Conservation (phyloP, 2,797 vertebrate species). For the Synanceia verrucosa region DNA sequence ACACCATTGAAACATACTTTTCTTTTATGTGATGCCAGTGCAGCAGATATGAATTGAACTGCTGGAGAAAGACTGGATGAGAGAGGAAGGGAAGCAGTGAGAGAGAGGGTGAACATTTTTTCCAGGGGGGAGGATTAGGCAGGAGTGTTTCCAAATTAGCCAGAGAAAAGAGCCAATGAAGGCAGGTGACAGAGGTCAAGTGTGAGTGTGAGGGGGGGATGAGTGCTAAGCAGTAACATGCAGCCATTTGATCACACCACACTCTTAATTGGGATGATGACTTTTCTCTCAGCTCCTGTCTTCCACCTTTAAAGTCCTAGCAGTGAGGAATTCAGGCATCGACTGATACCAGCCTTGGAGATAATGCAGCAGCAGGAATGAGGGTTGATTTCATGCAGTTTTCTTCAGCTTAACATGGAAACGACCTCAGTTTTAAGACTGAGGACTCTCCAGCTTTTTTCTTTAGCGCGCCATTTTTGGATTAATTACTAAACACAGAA, state of each 20-base stretch:
- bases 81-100: constrained; percentile 20
- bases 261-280: constrained; percentile 49
- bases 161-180: constrained; percentile 56
- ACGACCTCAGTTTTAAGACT: background rate
- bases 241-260: constrained; percentile 62
- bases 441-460: background rate
- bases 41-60: constrained; percentile 17
- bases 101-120: constrained; percentile 8
- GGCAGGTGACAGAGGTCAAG: constrained; percentile 66
- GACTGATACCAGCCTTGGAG: background rate
- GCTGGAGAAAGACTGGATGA: constrained; percentile 12
- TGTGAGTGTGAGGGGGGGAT: constrained; percentile 19
- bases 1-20: constrained; percentile 29
- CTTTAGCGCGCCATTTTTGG: background rate
- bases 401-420: background rate
- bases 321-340: constrained; percentile 8
- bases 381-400: too few relatives aligned
- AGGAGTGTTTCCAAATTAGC: constrained; percentile 53
- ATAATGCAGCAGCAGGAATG: background rate
- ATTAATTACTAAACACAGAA: background rate
- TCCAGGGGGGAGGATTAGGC: constrained; percentile 40
- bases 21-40: constrained; percentile 48
- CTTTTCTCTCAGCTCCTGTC: constrained; percentile 7
- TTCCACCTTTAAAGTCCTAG: background rate
- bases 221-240: constrained; percentile 45